Evolutionary conservation across 2,888 invertebrate genomes (phyloP).

Genomic region (Xylota segnis): DNA sequence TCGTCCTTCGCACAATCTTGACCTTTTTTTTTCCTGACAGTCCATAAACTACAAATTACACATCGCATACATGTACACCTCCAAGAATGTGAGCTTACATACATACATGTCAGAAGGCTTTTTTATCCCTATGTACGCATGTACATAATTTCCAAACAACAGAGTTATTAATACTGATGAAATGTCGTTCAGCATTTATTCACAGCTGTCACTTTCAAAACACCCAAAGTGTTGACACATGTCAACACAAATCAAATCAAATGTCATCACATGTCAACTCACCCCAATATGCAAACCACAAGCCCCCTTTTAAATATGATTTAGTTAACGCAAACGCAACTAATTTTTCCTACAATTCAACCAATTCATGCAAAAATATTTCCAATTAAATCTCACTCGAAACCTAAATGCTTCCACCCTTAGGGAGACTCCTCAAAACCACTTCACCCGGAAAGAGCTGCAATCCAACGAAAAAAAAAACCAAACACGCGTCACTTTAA

Average conservation of each 20-base stretch:
- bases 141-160: background rate
- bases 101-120: background rate
- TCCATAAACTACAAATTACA: no score
- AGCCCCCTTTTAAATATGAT: background rate
- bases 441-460: conserved; percentile 28
- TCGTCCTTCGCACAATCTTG: no score
- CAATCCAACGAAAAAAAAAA: conserved; percentile 13
- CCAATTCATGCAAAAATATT: conserved; percentile 13
- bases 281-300: background rate
- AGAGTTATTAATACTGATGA: background rate
- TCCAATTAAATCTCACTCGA: conserved; percentile 18
- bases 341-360: conserved; percentile 6
- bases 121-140: background rate
- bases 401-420: conserved; percentile 7
- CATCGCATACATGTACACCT: no score
- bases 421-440: background rate
- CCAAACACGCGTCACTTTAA: conserved; percentile 20
- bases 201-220: conserved; percentile 8
- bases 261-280: conserved; percentile 39
- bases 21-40: no score
- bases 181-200: background rate
- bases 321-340: conserved; percentile 4
- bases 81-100: background rate
- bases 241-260: conserved; percentile 54
- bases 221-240: conserved; percentile 29